A percentile compares a stretch with the other conserved stretches of the same genome.
Conservation (phyloP, 2,797 vertebrate species). For the Cyclopterus lumpus region DNA sequence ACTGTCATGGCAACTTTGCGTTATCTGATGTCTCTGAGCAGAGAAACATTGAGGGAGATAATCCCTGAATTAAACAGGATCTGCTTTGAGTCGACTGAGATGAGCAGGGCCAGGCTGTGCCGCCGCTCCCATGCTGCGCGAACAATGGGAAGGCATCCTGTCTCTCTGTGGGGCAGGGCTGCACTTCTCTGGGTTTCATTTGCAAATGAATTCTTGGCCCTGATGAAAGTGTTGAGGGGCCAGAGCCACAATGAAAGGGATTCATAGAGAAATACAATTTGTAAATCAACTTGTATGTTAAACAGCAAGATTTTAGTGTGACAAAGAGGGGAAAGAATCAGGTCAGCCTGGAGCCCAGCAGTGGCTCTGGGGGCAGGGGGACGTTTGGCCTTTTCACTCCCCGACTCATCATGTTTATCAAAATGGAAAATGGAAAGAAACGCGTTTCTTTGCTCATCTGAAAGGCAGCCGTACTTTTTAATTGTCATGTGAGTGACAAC, state of each 20-base stretch:
- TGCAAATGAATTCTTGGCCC: constrained; percentile 97
- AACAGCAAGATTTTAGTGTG: constrained; percentile 84
- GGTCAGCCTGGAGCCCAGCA: constrained; percentile 71
- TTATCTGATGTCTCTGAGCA: constrained; percentile 97
- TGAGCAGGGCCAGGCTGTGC: constrained; percentile 96
- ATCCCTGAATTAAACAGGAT: constrained; percentile 99
- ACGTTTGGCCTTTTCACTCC: constrained; percentile 55
- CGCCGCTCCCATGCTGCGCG: constrained; percentile 97
- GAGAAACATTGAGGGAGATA: constrained; percentile 98
- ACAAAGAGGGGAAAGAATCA: constrained; percentile 79
- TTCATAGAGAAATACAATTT: constrained; percentile 96
- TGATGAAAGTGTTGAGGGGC: constrained; percentile 96
- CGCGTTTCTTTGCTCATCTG: constrained; percentile 46
- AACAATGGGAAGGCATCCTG: constrained; percentile 99
- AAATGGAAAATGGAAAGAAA: constrained; percentile 62
- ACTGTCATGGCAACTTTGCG: constrained; percentile 99
- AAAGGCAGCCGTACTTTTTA: constrained; percentile 35
- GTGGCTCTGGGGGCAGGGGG: constrained; percentile 71
- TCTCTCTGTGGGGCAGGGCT: constrained; percentile 97
- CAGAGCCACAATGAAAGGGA: constrained; percentile 92
- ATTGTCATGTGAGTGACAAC: constrained; percentile 32
- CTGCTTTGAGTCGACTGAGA: constrained; percentile 93
- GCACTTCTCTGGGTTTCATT: constrained; percentile 97
- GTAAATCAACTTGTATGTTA: constrained; percentile 96
- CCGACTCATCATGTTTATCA: constrained; percentile 63